These are phyloP conservation scores for Neodon shergylaensis DNA, from an alignment of 2,113 vertebrate species.

Conservation along the genomic window DNA sequence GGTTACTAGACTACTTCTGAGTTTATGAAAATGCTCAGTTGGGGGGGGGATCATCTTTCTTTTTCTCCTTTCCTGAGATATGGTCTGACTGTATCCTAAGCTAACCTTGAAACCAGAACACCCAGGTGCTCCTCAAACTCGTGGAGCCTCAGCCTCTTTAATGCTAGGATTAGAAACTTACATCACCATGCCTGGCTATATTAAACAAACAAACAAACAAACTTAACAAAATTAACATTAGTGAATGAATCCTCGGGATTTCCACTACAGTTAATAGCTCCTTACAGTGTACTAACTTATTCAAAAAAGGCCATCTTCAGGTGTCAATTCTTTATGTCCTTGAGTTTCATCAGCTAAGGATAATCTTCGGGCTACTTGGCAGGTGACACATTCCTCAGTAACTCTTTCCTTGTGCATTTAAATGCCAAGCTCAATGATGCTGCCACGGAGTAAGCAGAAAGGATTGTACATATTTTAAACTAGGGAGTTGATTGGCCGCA, in stretches of 20 bases:
- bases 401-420: constrained; percentile 53
- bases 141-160: neutral
- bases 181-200: neutral
- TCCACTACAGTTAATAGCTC: neutral
- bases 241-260: neutral
- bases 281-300: neutral
- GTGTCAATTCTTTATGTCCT: neutral
- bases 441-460: constrained; percentile 62
- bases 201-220: neutral
- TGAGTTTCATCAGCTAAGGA: neutral
- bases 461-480: constrained; percentile 52
- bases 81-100: neutral
- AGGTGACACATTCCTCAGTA: constrained; percentile 68
- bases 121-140: neutral
- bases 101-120: neutral
- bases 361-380: neutral
- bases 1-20: neutral
- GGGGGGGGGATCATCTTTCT: neutral
- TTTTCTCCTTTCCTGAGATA: neutral
- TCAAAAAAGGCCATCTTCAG: neutral
- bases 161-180: neutral
- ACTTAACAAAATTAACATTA: constrained; percentile 23
- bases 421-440: constrained; percentile 42
- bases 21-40: constrained; percentile 4
- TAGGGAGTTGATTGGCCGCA: constrained; percentile 23